Conservation (phyloP, 2,113 vertebrate species). For the Lethenteron reissneri region DNA sequence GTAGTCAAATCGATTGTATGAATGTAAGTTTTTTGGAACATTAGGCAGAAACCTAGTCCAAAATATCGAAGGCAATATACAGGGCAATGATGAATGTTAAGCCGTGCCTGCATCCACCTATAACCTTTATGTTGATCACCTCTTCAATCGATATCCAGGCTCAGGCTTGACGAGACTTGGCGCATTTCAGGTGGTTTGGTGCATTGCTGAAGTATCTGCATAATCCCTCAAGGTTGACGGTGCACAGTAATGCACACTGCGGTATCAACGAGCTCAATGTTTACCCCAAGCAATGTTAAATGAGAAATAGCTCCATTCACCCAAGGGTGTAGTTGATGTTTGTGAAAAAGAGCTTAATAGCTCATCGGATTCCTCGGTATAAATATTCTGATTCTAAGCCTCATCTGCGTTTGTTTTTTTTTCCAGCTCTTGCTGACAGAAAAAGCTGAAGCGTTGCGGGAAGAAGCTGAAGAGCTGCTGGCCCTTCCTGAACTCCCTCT, state of each 20-base stretch:
- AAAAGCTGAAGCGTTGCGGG: constrained; percentile 66
- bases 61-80: too few relatives aligned
- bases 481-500: constrained; percentile 20
- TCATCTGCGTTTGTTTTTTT: constrained; percentile 10
- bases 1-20: too few relatives aligned
- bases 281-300: constrained; percentile 14
- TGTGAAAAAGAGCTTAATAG: constrained; percentile 7
- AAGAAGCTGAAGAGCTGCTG: constrained; percentile 59
- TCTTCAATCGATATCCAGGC: too few relatives aligned
- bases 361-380: constrained; percentile 4
- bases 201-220: too few relatives aligned
- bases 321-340: constrained; percentile 11
- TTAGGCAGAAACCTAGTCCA: too few relatives aligned
- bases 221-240: not conserved
- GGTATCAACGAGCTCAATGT: constrained; percentile 13
- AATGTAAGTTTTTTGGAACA: too few relatives aligned
- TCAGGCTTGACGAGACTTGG: too few relatives aligned
- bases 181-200: too few relatives aligned
- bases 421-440: constrained; percentile 71
- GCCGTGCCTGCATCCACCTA: too few relatives aligned
- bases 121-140: too few relatives aligned
- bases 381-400: not conserved
- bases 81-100: too few relatives aligned
- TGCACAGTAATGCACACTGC: constrained; percentile 10
- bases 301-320: constrained; percentile 14